These are phyloP conservation scores for Hymenopus coronatus DNA, from an alignment of 2,888 invertebrate genomes.

Conservation along the genomic window DNA sequence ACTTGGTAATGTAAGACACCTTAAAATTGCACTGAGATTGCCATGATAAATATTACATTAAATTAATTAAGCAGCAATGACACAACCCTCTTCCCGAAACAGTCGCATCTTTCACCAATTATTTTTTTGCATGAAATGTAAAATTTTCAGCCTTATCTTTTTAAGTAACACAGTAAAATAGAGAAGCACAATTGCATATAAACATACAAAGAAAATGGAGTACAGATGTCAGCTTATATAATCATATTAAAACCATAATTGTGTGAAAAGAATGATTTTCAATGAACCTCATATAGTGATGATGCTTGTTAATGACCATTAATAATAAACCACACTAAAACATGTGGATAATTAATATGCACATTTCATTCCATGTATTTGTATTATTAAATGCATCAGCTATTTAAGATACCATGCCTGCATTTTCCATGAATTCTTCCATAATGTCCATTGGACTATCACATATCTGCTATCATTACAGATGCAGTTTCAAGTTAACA, in stretches of 20 bases:
- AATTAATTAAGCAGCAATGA: not conserved
- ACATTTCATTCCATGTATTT: not conserved
- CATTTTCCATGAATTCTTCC: not conserved
- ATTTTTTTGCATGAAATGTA: not conserved
- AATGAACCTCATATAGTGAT: not conserved
- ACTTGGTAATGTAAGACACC: not conserved
- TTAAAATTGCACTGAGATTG: not conserved
- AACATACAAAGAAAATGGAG: not conserved
- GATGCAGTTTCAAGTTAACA: not conserved
- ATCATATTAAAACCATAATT: not conserved
- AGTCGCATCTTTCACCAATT: not conserved
- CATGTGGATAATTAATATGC: not conserved
- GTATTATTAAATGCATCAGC: not conserved
- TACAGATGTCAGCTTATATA: not conserved
- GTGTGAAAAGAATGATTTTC: not conserved
- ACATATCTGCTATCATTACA: not conserved
- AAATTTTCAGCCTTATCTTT: not conserved
- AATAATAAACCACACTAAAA: not conserved
- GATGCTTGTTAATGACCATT: not conserved
- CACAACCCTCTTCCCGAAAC: not conserved
- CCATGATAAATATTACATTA: not conserved
- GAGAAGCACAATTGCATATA: not conserved
- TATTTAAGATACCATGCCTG: not conserved
- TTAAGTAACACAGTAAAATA: not conserved
- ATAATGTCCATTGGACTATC: not conserved